Base-by-base conservation (phyloP, 1,140 invertebrate species). In the Eupeodes corollae region DNA sequence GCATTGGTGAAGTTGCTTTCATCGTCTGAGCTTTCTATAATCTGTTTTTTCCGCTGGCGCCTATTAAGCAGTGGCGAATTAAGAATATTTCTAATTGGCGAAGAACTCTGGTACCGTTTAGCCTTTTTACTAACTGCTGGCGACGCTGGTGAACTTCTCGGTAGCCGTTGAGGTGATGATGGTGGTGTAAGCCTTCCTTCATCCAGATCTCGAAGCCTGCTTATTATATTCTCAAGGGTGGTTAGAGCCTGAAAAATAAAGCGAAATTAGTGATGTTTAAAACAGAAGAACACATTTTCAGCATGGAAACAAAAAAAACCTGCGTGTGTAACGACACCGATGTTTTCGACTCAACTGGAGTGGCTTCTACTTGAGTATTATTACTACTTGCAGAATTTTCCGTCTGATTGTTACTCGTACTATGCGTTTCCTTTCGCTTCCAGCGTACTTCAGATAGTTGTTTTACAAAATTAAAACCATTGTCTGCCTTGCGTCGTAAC, bases 21-120 rank as follows among this genome's bases (percentile, higher is more conserved):
- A 57, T 91, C 88, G 58, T 92, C 88, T 0, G 88, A 91, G 68
- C 86, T 89, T 59, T 93, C 89, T 15, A 83, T 78, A 26, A 79
- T 77, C 63, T 80, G 79, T 48, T 72, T 80, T 58, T 86, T 85
- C 50, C 84, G 79, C 48, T 81, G 75, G 51, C 84, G 75, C 48
- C 86, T 76, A 49, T 79, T 82, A 21, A 91, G 61, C 10, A 92
- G 69, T 1, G 88, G 88, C 1, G 84, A 86, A 68, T 87, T 90
- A 26, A 90, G 74, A 32, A 91, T 71, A 56, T 87, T 80, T 59
- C 85, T 73, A 53, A 88, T 87, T 10, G 85, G 85, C 11, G 84
- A 88, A 3, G 83, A 82, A 8, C 83, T 86, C 34, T 84, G 83
- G 46, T 85, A 82, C 44, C 84, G 71, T 57, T 83, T 80, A 33